phyloP scores from a whole-genome alignment of 2,888 invertebrate species.

The Glyphotaelius pellucidus region DNA sequence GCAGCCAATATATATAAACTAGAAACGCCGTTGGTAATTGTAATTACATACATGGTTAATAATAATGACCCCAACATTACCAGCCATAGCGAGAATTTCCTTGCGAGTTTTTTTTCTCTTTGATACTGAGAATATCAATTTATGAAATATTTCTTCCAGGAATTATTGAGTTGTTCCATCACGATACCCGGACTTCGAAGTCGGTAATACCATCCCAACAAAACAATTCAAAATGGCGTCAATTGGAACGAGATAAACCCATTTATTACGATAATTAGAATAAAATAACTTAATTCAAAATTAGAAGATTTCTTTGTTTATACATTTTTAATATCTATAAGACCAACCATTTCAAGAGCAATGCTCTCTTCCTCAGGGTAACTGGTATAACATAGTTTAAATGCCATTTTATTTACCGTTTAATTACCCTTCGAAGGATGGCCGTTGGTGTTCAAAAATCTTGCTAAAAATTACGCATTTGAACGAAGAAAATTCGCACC shows the following conservation, averaged over 20 bases:
- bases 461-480: too few relatives aligned
- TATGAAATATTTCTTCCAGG: slow-evolving; percentile 8
- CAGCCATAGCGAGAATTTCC: not conserved
- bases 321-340: too few relatives aligned
- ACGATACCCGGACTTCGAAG: not conserved
- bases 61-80: not conserved
- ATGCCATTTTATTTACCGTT: too few relatives aligned
- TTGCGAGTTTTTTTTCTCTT: not conserved
- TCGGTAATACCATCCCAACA: not conserved
- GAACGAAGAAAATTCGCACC: too few relatives aligned
- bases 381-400: too few relatives aligned
- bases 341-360: too few relatives aligned
- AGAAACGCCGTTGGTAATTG: not conserved
- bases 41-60: not conserved
- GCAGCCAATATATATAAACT: not conserved
- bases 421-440: not conserved
- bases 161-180: not conserved
- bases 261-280: not conserved
- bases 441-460: too few relatives aligned
- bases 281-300: too few relatives aligned
- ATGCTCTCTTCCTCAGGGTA: too few relatives aligned
- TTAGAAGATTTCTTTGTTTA: too few relatives aligned
- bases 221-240: slow-evolving; percentile 12
- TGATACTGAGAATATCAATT: slow-evolving; percentile 12
- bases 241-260: slow-evolving; percentile 3